Percentiles rank a stretch among this genome's conserved stretches.
These are phyloP conservation scores for Astreopora myriophthalma DNA, from an alignment of 64 coral and sea anemone genomes.

Conservation along the genomic window DNA sequence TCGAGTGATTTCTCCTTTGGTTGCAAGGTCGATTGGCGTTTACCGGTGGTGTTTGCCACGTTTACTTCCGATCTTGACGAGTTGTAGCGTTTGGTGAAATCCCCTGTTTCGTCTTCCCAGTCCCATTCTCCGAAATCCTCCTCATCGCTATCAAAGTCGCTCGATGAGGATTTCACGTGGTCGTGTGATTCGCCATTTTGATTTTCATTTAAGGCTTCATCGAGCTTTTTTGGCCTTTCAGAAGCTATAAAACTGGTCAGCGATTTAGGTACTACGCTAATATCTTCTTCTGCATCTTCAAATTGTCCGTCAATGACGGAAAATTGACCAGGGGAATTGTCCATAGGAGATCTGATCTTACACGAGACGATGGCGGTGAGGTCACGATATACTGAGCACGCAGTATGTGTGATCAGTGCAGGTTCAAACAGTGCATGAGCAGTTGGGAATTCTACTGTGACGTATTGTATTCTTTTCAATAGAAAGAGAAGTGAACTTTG, in stretches of 20 bases:
- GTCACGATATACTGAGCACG: background rate
- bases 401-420: background rate
- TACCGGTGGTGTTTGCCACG: constrained; percentile 56
- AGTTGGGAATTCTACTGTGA: background rate
- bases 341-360: background rate
- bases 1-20: constrained; percentile 89
- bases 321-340: background rate
- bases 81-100: constrained; percentile 97
- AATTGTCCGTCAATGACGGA: constrained; percentile 63
- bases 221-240: background rate
- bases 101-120: constrained; percentile 93
- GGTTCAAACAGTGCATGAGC: background rate
- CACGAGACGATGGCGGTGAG: background rate
- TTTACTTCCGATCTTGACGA: constrained; percentile 74
- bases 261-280: constrained; percentile 48
- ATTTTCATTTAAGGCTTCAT: background rate
- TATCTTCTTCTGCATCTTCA: constrained; percentile 91
- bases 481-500: background rate
- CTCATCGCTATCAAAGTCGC: constrained; percentile 51
- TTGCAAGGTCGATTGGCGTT: constrained; percentile 75
- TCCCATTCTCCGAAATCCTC: constrained; percentile 90
- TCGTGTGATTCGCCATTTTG: background rate
- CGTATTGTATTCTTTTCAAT: background rate
- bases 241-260: constrained; percentile 20
- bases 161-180: constrained; percentile 39